A percentile compares a stretch with the other conserved stretches of the same genome.
Evolutionary conservation across 2,797 vertebrate species (phyloP).

Genomic region (Phrynocephalus guinanensis): DNA sequence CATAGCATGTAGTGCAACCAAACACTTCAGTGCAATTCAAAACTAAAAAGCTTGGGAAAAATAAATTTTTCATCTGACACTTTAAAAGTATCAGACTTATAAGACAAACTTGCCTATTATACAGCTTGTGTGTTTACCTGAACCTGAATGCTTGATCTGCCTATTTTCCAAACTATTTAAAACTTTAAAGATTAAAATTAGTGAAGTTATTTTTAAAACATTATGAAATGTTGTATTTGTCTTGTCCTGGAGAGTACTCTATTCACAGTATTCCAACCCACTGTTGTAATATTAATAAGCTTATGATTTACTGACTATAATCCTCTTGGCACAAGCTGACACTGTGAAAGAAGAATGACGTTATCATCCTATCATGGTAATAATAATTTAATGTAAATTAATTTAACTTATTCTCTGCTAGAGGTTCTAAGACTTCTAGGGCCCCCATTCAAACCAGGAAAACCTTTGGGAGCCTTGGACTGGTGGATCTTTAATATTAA

Average conservation of each 20-base stretch:
- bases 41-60: neutral
- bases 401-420: too few relatives aligned
- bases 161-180: neutral
- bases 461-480: too few relatives aligned
- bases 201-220: neutral
- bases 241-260: neutral
- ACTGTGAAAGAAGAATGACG: neutral
- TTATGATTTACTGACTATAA: neutral
- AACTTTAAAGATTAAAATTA: slow-evolving; percentile 3
- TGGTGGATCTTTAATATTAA: too few relatives aligned
- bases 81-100: neutral
- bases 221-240: neutral
- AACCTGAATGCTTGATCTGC: neutral
- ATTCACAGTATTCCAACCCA: neutral
- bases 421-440: too few relatives aligned
- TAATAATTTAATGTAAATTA: too few relatives aligned
- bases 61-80: neutral
- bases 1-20: neutral
- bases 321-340: too few relatives aligned
- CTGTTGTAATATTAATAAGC: neutral
- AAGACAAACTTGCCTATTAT: neutral
- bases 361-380: neutral
- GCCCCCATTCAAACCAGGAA: too few relatives aligned
- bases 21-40: neutral
- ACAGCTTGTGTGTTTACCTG: too few relatives aligned